Base-by-base conservation (phyloP, 2,888 invertebrate genomes). In the Drosophila rubida region DNA sequence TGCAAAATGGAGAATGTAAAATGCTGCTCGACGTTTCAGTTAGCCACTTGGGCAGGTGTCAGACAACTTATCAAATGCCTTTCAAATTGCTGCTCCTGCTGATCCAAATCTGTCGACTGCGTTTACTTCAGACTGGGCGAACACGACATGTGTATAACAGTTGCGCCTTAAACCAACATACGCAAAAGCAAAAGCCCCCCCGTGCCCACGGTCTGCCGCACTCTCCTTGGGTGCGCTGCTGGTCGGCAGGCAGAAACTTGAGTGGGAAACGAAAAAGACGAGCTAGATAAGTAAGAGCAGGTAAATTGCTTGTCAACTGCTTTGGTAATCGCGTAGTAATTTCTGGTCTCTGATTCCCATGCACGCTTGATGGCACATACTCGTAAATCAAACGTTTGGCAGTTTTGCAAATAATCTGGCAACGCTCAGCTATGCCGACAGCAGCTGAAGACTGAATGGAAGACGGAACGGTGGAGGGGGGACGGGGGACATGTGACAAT, bases 331-430 rank as follows among this genome's bases (percentile, higher is more conserved):
- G 13, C 13, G 13, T 30, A 6, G 27, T 30, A 41, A 53, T 27
- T 30, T 27, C 13, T 16, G 19, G n/a, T 22, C 22, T 13, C 22
- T 13, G 49, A 22, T 22, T 49, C 27, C 23, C 50, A 51, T 14
- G 16, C 23, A 61, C 64, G 66, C 69, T 41, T 66, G 51, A 49
- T 23, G 67, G 58, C 62, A 57, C 78, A 79, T 76, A n/a, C 32
- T 32, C 32, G 32, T 32, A 79, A 78, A 79, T 78, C 78, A 78
- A 70, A 69, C 61, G 73, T 67, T 75, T 78, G 78, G 35, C 66
- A 78, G 42, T 48, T 27, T 14, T 9, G 27, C 16, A 39, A 22
- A 39, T 54, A 68, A 59, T 58, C 58, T 54, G 44, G 13, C 53
- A 65, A 19, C 37, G 50, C n/a, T 19, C 30, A 30, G 48, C 69